Base-by-base conservation (phyloP, 1,140 invertebrate species). In the Campoletis sonorensis region DNA sequence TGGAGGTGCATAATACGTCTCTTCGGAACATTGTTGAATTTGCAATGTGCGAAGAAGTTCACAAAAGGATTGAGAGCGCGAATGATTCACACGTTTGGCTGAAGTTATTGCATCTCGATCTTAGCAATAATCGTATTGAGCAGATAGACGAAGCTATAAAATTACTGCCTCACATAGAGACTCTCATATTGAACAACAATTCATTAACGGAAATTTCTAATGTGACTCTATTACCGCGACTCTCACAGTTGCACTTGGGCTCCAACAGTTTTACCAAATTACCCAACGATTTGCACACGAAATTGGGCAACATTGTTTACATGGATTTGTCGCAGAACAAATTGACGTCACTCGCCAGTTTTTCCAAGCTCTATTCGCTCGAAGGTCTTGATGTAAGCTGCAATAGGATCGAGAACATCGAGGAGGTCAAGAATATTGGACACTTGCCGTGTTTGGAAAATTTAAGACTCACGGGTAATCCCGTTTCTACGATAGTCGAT, bases 241-340 rank as follows among this genome's bases (percentile, higher is more conserved):
- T 99, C 21, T 95, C 95, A 13, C 92, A 95, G 73, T 91, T 99
- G 0, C 95, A 96, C 83, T 89, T 98, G 3, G 85, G 88, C 0
- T 96, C 95, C 0, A 95, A 96, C 85, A 98, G 98, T 92, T 92
- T 94, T 21, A 95, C 95, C 83, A 88, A 89, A 0, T 87, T 94
- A 0, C 95, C 97, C 58, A 93, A 96, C 4, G 94, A 96, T 87
- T 94, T 98, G 89, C 96, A 98, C 87, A 95, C 95, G 10, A 96
- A 96, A 90, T 93, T 99, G 79, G 97, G 97, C 1, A 98, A 98
- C 91, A 94, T 99, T n/a, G 94, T 96, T 16, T 94, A 94, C 80
- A 94, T 99, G n/a, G 96, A 98, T 88, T 88, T 99, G 51, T 96
- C 97, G 0, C 95, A 97, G 83, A 99, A 99, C 91, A 94, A 95